Conservation (phyloP, 2,888 invertebrate species). For the Leptarthrus brevirostris region DNA sequence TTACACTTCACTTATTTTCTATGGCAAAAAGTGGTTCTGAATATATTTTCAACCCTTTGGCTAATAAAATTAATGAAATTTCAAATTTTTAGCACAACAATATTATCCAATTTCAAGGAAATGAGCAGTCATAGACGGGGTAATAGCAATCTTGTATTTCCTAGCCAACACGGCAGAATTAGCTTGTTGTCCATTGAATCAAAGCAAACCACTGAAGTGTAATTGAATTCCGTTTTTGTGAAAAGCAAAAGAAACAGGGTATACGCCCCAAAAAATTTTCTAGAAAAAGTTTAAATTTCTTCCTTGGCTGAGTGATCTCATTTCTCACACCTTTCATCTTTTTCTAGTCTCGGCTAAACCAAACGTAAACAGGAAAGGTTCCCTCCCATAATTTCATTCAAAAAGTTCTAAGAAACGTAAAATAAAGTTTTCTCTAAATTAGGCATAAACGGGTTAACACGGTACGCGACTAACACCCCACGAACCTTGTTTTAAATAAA, state of each 20-base stretch:
- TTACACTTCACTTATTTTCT: conserved; percentile 19
- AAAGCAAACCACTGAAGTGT: background rate
- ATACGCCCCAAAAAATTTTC: background rate
- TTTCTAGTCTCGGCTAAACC: background rate
- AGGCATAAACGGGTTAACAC: background rate
- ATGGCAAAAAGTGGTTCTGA: background rate
- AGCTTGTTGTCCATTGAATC: background rate
- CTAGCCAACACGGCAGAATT: no score
- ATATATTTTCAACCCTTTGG: background rate
- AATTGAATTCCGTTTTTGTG: background rate
- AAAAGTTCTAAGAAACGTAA: no score
- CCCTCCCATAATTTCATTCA: background rate
- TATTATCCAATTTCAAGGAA: background rate
- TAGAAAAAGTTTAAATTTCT: background rate
- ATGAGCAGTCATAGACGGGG: background rate
- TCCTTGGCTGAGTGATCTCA: background rate
- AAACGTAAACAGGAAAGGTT: background rate
- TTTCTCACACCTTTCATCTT: background rate
- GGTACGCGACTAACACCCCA: background rate
- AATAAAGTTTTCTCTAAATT: no score
- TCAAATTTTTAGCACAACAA: conserved; percentile 13
- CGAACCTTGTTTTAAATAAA: conserved; percentile 13
- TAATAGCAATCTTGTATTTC: background rate
- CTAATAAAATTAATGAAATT: conserved; percentile 32
- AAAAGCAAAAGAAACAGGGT: background rate